A percentile compares a stretch with the other conserved stretches of the same genome.
Evolutionary conservation across 1,140 invertebrate species (phyloP).

Genomic region (Heterodera schachtii): DNA sequence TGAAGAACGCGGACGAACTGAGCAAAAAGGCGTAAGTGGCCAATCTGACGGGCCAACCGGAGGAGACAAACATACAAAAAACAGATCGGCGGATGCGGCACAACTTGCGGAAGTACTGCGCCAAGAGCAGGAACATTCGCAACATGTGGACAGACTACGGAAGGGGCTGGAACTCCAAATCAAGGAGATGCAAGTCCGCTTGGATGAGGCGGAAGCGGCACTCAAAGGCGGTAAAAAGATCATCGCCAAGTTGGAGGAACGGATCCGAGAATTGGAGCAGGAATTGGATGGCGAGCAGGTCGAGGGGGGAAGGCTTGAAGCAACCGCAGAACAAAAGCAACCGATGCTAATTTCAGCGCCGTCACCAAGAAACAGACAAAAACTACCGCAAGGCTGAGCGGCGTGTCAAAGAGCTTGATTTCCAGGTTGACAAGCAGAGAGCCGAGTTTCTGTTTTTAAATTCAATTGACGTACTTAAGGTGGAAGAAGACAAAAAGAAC

Average conservation of each 20-base stretch:
- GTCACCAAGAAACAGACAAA: slow-evolving; percentile 81
- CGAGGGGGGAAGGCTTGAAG: too few species aligned
- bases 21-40: slow-evolving; percentile 83
- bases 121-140: slow-evolving; percentile 96
- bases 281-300: slow-evolving; percentile 62
- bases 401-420: slow-evolving; percentile 76
- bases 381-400: slow-evolving; percentile 79
- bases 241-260: slow-evolving; percentile 71
- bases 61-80: not conserved
- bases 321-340: too few species aligned
- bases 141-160: slow-evolving; percentile 94
- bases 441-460: not conserved
- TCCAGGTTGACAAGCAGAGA: slow-evolving; percentile 70
- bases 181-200: slow-evolving; percentile 90
- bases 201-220: slow-evolving; percentile 77
- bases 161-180: slow-evolving; percentile 94
- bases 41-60: not conserved
- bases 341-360: slow-evolving; percentile 61
- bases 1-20: slow-evolving; percentile 94
- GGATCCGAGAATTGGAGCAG: slow-evolving; percentile 65
- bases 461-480: slow-evolving; percentile 15
- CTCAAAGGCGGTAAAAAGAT: slow-evolving; percentile 94
- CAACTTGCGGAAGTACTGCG: slow-evolving; percentile 94
- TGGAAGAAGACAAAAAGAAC: slow-evolving; percentile 67
- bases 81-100: slow-evolving; percentile 84